phyloP scores from a whole-genome alignment of 1,140 invertebrate species.

The Cherax quadricarinatus region DNA sequence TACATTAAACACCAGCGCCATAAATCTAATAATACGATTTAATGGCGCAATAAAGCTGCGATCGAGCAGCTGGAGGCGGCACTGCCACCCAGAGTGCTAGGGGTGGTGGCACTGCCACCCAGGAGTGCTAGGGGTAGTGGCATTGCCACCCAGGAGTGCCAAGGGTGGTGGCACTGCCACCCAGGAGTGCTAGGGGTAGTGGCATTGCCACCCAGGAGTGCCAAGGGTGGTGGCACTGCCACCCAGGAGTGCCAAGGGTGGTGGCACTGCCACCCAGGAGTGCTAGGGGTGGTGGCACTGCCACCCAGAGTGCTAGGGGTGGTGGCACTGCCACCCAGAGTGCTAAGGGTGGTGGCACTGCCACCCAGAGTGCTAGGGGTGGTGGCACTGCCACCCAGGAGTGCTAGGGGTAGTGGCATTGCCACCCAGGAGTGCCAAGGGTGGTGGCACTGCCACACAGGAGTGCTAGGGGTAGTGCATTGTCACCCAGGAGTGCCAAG shows the following conservation, averaged over 20 bases:
- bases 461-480: background rate
- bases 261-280: too few relatives aligned
- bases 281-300: too few relatives aligned
- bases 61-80: slow-evolving; percentile 56
- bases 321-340: too few relatives aligned
- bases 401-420: background rate
- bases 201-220: too few relatives aligned
- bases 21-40: slow-evolving; percentile 70
- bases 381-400: background rate
- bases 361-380: background rate
- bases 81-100: background rate
- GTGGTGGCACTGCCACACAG: background rate
- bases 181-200: background rate
- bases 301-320: too few relatives aligned
- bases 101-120: background rate
- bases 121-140: background rate
- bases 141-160: background rate
- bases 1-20: slow-evolving; percentile 45
- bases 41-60: slow-evolving; percentile 57
- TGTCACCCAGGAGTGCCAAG: too few relatives aligned
- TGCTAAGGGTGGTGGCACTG: too few relatives aligned
- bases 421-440: background rate
- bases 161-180: background rate
- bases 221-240: too few relatives aligned
- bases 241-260: too few relatives aligned